Evolutionary conservation across 1,140 invertebrate genomes (phyloP).

Genomic region (Aleiodes sp.): DNA sequence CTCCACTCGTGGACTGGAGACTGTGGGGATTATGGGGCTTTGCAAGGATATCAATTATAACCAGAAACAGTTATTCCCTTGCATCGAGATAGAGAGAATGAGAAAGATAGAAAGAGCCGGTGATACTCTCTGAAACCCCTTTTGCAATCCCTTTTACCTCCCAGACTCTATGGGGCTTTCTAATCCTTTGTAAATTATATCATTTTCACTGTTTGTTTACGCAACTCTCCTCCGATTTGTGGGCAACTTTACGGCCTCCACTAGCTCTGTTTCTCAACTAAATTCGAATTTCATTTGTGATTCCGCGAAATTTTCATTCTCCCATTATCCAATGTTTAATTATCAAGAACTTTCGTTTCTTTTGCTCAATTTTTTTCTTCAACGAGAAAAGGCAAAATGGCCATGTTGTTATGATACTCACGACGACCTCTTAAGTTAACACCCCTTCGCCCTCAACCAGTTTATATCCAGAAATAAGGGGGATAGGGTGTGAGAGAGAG

Average conservation of each 20-base stretch:
- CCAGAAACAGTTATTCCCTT: slow-evolving; percentile 62
- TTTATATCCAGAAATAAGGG: slow-evolving; percentile 13
- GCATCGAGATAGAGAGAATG: slow-evolving; percentile 49
- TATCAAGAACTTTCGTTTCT: not conserved
- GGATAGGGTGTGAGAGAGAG: not conserved
- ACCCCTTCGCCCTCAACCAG: slow-evolving; percentile 24
- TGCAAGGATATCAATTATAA: slow-evolving; percentile 68
- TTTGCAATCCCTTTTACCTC: slow-evolving; percentile 19
- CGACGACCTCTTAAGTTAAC: slow-evolving; percentile 34
- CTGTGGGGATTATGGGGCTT: slow-evolving; percentile 64
- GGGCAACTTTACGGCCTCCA: slow-evolving; percentile 8
- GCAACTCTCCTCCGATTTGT: slow-evolving; percentile 28
- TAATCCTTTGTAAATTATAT: slow-evolving; percentile 47
- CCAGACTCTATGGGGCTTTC: slow-evolving; percentile 27
- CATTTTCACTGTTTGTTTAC: slow-evolving; percentile 47
- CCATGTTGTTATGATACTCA: slow-evolving; percentile 31
- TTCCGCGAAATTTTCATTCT: not conserved
- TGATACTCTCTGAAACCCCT: slow-evolving; percentile 23
- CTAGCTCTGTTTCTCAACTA: not conserved
- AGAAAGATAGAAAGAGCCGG: not conserved
- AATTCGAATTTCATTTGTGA: not conserved
- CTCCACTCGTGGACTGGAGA: slow-evolving; percentile 54
- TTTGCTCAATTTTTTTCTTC: not conserved
- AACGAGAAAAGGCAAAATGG: not conserved
- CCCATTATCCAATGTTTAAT: too few relatives aligned